A percentile compares a stretch with the other conserved stretches of the same genome.
Evolutionary conservation across 2,797 vertebrate genomes (phyloP).

Genomic region (Dromococcyx pavoninus): DNA sequence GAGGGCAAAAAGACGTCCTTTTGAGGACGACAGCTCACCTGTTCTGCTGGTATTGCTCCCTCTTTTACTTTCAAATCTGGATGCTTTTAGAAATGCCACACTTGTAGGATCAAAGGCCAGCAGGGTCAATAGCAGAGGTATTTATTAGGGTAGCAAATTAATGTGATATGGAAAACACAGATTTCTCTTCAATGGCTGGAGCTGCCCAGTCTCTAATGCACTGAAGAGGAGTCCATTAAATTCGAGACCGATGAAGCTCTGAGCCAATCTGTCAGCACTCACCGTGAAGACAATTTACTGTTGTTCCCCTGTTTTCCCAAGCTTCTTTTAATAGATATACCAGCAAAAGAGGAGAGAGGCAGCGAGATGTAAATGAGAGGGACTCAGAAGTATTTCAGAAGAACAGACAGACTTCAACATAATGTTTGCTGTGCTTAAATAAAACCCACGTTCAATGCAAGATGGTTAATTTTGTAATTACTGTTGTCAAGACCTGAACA

Average conservation of each 20-base stretch:
- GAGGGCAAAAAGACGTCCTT: background rate
- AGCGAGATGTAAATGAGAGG: constrained; percentile 14
- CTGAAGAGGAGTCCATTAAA: background rate
- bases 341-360: constrained; percentile 40
- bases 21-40: background rate
- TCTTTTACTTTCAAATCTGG: background rate
- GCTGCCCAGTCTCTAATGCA: background rate
- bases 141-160: background rate
- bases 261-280: background rate
- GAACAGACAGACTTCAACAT: background rate
- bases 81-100: background rate
- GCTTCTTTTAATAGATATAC: background rate
- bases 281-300: background rate
- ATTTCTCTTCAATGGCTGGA: constrained; percentile 1
- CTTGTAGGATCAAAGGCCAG: background rate
- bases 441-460: constrained; percentile 28
- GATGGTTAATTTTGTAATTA: constrained; percentile 52
- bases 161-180: background rate
- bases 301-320: constrained; percentile 9
- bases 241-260: background rate
- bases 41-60: background rate
- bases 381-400: background rate
- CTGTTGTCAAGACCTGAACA: background rate
- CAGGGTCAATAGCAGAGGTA: background rate
- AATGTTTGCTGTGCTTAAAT: constrained; percentile 1